Evolutionary conservation across 2,797 vertebrate genomes (phyloP).

Genomic region (Characodon lateralis): DNA sequence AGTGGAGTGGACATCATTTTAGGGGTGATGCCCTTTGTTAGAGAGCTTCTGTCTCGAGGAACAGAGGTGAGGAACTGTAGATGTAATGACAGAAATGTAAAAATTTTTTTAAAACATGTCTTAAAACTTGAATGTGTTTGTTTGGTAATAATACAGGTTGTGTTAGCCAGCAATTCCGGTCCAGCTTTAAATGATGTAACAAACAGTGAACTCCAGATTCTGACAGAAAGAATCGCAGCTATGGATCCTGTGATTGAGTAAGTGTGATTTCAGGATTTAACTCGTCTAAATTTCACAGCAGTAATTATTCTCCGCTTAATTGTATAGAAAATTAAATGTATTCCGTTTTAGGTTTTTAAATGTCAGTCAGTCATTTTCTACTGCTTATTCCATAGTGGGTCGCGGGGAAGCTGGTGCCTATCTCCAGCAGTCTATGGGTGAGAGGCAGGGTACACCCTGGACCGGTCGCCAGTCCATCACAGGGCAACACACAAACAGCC

Average conservation of each 20-base stretch:
- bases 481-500: no score
- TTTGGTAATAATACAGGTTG: conserved; percentile 80
- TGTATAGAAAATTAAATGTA: not conserved
- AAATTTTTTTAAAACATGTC: not conserved
- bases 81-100: accelerated
- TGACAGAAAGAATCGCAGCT: conserved; percentile 90
- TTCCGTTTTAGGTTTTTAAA: not conserved
- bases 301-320: not conserved
- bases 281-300: not conserved
- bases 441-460: no score
- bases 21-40: conserved; percentile 98
- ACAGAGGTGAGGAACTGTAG: conserved; percentile 87
- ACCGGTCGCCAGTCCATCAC: no score
- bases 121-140: not conserved
- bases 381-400: no score
- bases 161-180: conserved; percentile 95
- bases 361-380: no score
- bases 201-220: conserved; percentile 90
- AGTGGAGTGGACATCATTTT: conserved; percentile 99
- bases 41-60: conserved; percentile 95
- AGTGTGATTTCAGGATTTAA: conserved; percentile 54
- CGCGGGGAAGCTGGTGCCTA: no score
- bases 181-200: conserved; percentile 98
- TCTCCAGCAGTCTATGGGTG: no score
- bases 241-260: conserved; percentile 93